phyloP scores from a whole-genome alignment of 2,888 invertebrate species.

The Glyphotaelius pellucidus region DNA sequence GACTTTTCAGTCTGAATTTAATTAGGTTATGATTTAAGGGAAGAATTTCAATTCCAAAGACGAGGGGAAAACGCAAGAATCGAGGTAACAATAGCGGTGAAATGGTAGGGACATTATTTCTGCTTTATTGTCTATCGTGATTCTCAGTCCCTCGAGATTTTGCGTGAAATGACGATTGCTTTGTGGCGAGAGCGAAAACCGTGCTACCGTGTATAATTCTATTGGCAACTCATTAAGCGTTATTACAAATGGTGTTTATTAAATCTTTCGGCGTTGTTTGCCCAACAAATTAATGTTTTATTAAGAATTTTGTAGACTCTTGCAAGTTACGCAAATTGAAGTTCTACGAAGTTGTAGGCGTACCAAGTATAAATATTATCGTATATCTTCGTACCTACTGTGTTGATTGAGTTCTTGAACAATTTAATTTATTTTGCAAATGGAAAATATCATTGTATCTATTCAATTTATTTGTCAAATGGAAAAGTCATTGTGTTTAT shows the following conservation, averaged over 20 bases:
- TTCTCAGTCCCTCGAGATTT: slow-evolving; percentile 5
- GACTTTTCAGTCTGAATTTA: slow-evolving; percentile 56
- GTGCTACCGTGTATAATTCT: slow-evolving; percentile 17
- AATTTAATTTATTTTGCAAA: not conserved
- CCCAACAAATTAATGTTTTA: slow-evolving; percentile 19
- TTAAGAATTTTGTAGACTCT: slow-evolving; percentile 19
- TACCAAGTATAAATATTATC: not conserved
- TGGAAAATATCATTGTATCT: not conserved
- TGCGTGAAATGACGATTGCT: slow-evolving; percentile 47
- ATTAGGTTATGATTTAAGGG: slow-evolving; percentile 55
- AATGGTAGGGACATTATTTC: slow-evolving; percentile 40
- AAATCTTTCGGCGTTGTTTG: slow-evolving; percentile 41
- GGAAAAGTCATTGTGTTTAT: not conserved
- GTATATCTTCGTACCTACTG: not conserved
- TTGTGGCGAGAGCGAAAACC: not conserved
- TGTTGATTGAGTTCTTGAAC: not conserved
- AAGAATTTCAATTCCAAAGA: slow-evolving; percentile 33
- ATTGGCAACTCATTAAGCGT: slow-evolving; percentile 51
- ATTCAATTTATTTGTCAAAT: not conserved
- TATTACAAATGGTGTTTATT: slow-evolving; percentile 44
- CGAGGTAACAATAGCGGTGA: slow-evolving; percentile 36
- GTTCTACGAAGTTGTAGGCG: slow-evolving; percentile 2
- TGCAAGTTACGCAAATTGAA: slow-evolving; percentile 10
- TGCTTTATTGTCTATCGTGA: slow-evolving; percentile 52
- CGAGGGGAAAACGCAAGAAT: slow-evolving; percentile 19